A percentile compares a stretch with the other conserved stretches of the same genome.
These are phyloP conservation scores for Jacana jacana DNA, from an alignment of 2,113 vertebrate species.

Conservation along the genomic window DNA sequence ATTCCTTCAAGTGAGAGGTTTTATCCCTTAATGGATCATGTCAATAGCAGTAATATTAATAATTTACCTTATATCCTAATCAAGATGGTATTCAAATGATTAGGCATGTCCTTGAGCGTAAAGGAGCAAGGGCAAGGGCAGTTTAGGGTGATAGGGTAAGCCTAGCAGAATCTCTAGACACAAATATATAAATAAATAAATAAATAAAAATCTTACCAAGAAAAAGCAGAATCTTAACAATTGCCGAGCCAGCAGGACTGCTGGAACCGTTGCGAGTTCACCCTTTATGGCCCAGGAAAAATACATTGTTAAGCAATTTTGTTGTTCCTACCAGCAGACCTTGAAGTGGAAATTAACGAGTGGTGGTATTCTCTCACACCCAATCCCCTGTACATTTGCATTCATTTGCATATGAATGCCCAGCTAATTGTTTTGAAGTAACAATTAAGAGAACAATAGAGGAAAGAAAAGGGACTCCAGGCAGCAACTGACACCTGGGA, in stretches of 20 bases:
- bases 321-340: constrained; percentile 73
- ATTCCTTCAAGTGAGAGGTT: not conserved
- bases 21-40: constrained; percentile 11
- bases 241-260: constrained; percentile 58
- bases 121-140: constrained; percentile 18
- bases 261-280: constrained; percentile 11
- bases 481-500: constrained; percentile 81
- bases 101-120: not conserved
- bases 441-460: constrained; percentile 84
- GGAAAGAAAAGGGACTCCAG: constrained; percentile 75
- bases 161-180: not conserved
- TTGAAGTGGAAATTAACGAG: constrained; percentile 79
- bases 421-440: constrained; percentile 83
- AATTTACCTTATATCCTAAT: not conserved
- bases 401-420: constrained; percentile 80
- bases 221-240: constrained; percentile 58
- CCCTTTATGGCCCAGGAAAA: constrained; percentile 66
- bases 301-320: constrained; percentile 69
- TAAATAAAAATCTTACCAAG: constrained; percentile 30
- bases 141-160: constrained; percentile 23
- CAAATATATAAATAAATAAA: not conserved
- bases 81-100: not conserved
- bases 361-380: constrained; percentile 71
- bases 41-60: constrained; percentile 15
- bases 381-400: constrained; percentile 73